Conservation (phyloP, 2,113 vertebrate species). For the Penelope pileata region DNA sequence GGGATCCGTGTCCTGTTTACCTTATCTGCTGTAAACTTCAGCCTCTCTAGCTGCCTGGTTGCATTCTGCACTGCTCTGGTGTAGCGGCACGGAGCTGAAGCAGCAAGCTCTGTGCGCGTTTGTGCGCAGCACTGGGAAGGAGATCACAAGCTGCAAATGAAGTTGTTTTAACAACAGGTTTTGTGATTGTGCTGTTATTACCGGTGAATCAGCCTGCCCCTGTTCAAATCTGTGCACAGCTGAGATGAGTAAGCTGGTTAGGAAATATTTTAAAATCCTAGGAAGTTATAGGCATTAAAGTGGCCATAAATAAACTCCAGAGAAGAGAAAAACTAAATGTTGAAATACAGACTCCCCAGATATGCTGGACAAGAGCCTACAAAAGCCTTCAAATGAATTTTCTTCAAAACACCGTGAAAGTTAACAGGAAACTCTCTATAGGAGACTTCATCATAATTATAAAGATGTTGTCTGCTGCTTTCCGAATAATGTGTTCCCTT, state of each 20-base stretch:
- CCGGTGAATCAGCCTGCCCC: neutral
- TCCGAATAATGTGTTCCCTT: neutral
- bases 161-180: neutral
- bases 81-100: neutral
- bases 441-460: conserved; percentile 32
- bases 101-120: neutral
- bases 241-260: neutral
- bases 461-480: conserved; percentile 7
- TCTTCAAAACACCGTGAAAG: conserved; percentile 51
- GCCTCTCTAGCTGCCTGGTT: neutral
- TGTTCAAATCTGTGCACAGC: neutral
- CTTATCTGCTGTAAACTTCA: neutral
- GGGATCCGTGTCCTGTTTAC: neutral
- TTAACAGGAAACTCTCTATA: conserved; percentile 37
- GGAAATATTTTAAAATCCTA: neutral
- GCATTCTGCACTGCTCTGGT: neutral
- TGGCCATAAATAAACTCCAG: neutral
- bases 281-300: neutral
- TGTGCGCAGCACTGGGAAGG: neutral
- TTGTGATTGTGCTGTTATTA: neutral
- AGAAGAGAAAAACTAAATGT: conserved; percentile 37
- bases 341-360: conserved; percentile 51
- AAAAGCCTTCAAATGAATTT: conserved; percentile 57
- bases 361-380: conserved; percentile 48
- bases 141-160: neutral